Base-by-base conservation (phyloP, 2,113 vertebrate species). In the Salvelinus fontinalis region DNA sequence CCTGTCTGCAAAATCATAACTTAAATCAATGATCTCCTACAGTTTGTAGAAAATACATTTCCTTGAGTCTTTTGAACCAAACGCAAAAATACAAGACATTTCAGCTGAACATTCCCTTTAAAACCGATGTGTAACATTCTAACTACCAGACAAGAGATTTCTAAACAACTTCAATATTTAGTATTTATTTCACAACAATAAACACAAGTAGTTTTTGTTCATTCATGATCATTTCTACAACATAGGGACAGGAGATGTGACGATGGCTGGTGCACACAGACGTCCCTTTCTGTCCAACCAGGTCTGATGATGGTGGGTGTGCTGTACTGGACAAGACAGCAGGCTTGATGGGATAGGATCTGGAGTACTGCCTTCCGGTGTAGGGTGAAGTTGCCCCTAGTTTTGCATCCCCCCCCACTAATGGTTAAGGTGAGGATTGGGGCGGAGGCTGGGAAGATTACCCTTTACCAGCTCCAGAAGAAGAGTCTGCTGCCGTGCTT, bases 401-500 rank as follows among this genome's bases (percentile, higher is more conserved):
- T 54, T 54, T 54, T 5, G 5, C 51, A 5, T 5, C 0, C 0
- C 5, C 3, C 51, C 3, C 49, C 13, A 4, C 13, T 54, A 54
- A 54, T 18, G 16, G 16, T 54, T 18, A 54, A 54, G 51, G 14
- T 44, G 62, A 62, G 54, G 59, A 13, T 65, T 31, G 73, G 51
- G 7, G 57, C 2, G 39, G 71, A 34, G n/a, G 62, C 57, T 34
- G 71, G 70, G 5, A 65, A n/a, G 26, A 8, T 31, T 4, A 34
- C 65, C 70, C 82, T 90, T 95, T 86, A 98, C 94, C 91, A 95
- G 88, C 18, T 89, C 95, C 95, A 99, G 94, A 97, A 97, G 86
- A 93, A 97, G 8, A 96, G 3, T 78, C 93, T 95, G 87, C 95
- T 97, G 87, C 97, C 97, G 6, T 95, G 12, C n/a, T 82, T 85